Percentiles rank a stretch among this genome's conserved stretches.
phyloP scores from a whole-genome alignment of 2,113 vertebrate genomes.

The Microtus oregoni region DNA sequence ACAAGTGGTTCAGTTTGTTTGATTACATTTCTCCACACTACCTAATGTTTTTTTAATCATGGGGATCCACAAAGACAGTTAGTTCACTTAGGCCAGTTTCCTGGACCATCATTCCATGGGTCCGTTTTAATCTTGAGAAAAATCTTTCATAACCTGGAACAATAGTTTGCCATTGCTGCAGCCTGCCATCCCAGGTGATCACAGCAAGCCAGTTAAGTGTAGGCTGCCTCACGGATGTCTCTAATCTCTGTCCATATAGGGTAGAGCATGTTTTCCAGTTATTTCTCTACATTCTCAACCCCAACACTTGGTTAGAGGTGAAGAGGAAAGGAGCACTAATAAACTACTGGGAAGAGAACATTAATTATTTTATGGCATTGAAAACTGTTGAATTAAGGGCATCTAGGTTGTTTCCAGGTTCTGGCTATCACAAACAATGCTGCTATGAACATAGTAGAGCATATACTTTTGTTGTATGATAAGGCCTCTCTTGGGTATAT shows the following conservation, averaged over 20 bases:
- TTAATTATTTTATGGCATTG: neutral
- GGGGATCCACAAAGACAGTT: neutral
- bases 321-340: neutral
- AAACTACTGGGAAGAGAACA: neutral
- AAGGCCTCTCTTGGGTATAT: too few species aligned
- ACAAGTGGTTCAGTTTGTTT: neutral
- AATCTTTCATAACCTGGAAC: neutral
- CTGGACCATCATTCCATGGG: neutral
- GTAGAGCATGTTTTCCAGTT: neutral
- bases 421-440: too few species aligned
- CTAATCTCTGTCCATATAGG: neutral
- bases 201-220: rapidly evolving
- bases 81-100: neutral
- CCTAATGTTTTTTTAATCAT: neutral
- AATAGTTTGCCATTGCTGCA: neutral
- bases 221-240: neutral
- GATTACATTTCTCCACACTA: neutral
- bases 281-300: neutral
- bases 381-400: neutral
- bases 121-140: neutral
- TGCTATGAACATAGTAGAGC: too few species aligned
- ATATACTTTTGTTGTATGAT: too few species aligned
- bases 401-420: too few species aligned
- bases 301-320: neutral
- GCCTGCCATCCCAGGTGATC: neutral